phyloP scores from a whole-genome alignment of 2,888 invertebrate genomes.

The Mythimna ferrago region DNA sequence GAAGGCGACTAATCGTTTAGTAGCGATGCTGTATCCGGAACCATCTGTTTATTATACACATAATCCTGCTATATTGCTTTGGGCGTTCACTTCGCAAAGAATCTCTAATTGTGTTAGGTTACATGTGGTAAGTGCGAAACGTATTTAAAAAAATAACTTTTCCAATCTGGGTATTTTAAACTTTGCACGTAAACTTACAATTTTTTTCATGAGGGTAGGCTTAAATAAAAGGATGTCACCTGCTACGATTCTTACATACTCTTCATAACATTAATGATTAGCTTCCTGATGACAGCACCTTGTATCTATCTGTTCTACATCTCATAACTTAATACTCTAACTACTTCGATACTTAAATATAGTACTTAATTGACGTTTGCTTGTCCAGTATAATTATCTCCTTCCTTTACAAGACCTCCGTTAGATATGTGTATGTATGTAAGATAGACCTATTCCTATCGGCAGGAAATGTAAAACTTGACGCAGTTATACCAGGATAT shows the following conservation, averaged over 20 bases:
- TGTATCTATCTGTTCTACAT: neutral
- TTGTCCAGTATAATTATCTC: conserved; percentile 21
- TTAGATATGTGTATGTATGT: conserved; percentile 1
- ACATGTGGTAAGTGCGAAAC: conserved; percentile 78
- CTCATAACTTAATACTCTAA: neutral
- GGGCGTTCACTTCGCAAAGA: conserved; percentile 83
- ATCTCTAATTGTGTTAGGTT: conserved; percentile 76
- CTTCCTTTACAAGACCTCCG: conserved; percentile 27
- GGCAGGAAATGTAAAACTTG: conserved; percentile 35
- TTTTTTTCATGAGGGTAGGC: too few species aligned
- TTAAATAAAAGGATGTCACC: too few species aligned
- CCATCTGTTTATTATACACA: conserved; percentile 82
- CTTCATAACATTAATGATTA: neutral
- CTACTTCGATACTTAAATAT: conserved; percentile 7
- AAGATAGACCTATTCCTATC: conserved; percentile 25
- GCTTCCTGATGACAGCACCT: neutral
- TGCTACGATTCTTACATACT: neutral
- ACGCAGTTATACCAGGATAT: conserved; percentile 6
- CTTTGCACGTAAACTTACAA: too few species aligned
- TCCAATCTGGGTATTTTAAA: too few species aligned
- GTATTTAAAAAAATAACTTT: neutral
- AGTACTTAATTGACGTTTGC: conserved; percentile 18
- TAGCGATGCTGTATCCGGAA: conserved; percentile 78
- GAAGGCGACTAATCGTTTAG: conserved; percentile 81
- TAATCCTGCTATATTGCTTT: conserved; percentile 83